Base-by-base conservation (phyloP, 2,888 invertebrate genomes). In the Lasioglossum pauxillum region DNA sequence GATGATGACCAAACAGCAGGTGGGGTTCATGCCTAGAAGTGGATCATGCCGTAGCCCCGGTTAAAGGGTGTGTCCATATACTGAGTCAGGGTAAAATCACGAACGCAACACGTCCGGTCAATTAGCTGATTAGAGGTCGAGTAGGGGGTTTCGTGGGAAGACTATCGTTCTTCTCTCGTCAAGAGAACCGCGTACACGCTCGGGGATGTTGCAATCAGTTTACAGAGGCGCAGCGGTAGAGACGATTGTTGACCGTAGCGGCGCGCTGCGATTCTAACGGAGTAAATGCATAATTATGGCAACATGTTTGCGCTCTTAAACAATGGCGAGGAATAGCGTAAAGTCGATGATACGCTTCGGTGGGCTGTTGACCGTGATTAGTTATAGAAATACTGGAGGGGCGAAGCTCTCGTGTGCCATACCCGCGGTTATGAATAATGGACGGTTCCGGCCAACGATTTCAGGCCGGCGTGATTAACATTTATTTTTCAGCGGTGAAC, bases 21-120 rank as follows among this genome's bases (percentile, higher is more conserved):
- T 53, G 88, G 88, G 85, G 81, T 79, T 77, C 69, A 27, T 77
- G 60, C 77, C 83, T 75, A 82, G 88, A 86, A 85, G 82, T 85
- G 79, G 57, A 57, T 64, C 57, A 49, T 84, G 86, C 87, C 88
- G 89, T 87, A 83, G 88, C 85, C 82, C 82, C 86, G 76, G 75
- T 75, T 64, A 44, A 82, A 82, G 86, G 77, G 79, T 81, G 67
- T 49, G 83, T 83, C 73, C 78, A 82, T 57, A 44, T 12, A 35
- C 46, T 0, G 76, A 69, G 19, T 8, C 78, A 41, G 35, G 67
- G 1, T 31, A 38, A 57, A 38, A 71, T 38, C 60, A 57, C 38
- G 27, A 27, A n/a, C 8, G 41, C 46, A 31, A 82, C 76, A 69
- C 44, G 69, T 69, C 72, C 19, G 46, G 71, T 82, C 87, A 82